These are phyloP conservation scores for Protobothrops flavoviridis DNA, from an alignment of 2,113 vertebrate genomes.

Conservation along the genomic window DNA sequence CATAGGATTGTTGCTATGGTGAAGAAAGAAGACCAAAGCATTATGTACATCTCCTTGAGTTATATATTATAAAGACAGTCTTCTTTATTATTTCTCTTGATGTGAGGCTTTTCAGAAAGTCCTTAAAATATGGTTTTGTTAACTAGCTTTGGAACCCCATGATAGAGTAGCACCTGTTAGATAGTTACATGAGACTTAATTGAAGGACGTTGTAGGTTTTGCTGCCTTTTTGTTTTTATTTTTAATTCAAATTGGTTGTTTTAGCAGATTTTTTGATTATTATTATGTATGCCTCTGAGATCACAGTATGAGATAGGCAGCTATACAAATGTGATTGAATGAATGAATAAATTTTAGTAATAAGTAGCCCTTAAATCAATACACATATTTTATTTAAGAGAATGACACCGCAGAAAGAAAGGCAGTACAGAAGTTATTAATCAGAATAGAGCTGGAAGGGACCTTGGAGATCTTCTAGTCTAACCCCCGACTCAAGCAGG, in stretches of 20 bases:
- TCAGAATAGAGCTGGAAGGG: too few relatives aligned
- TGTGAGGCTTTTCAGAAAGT: not conserved
- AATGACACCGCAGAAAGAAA: not conserved
- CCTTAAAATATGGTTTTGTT: not conserved
- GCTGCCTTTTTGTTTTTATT: not conserved
- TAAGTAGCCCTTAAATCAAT: not conserved
- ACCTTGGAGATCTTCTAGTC: too few relatives aligned
- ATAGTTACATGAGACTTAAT: not conserved
- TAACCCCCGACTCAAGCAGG: too few relatives aligned
- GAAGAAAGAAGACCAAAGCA: not conserved
- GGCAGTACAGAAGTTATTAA: not conserved
- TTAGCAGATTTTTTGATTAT: not conserved
- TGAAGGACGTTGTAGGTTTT: not conserved
- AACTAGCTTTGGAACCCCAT: not conserved
- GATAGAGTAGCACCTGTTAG: not conserved
- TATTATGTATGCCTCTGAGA: not conserved
- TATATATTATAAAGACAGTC: not conserved
- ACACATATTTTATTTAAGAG: not conserved
- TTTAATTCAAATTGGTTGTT: not conserved
- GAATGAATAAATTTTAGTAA: not conserved
- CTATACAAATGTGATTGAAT: not conserved
- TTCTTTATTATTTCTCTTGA: not conserved
- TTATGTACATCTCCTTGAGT: not conserved
- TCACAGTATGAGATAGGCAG: not conserved
- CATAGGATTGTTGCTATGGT: not conserved